phyloP scores from a whole-genome alignment of 2,888 invertebrate species.

The Dichetophora obliterata region DNA sequence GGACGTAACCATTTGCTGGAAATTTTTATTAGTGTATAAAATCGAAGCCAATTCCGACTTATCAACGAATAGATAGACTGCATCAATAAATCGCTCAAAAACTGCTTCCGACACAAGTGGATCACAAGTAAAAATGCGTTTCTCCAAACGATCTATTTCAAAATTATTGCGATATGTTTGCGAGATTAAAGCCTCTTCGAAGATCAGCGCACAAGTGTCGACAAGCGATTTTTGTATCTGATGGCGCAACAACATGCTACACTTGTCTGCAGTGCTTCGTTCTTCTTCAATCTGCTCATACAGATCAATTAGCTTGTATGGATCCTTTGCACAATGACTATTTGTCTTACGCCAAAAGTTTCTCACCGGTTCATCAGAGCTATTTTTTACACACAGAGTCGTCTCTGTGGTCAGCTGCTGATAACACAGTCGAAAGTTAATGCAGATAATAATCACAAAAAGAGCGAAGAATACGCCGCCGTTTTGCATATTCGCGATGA shows the following conservation, averaged over 20 bases:
- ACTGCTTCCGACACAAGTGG: conserved; percentile 35
- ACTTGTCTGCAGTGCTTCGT: conserved; percentile 35
- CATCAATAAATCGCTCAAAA: conserved; percentile 42
- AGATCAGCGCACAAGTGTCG: conserved; percentile 20
- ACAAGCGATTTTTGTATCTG: conserved; percentile 45
- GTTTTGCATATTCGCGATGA: background rate
- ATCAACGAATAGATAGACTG: conserved; percentile 42
- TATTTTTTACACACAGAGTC: conserved; percentile 39
- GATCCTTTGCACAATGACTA: conserved; percentile 40
- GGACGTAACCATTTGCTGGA: conserved; percentile 4
- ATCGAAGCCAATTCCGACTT: conserved; percentile 18
- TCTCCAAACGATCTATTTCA: conserved; percentile 33
- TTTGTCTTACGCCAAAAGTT: conserved; percentile 44
- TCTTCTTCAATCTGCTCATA: conserved; percentile 28
- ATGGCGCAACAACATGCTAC: conserved; percentile 38
- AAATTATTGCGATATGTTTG: background rate
- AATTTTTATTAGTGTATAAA: background rate
- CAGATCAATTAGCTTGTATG: conserved; percentile 38
- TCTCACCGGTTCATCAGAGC: conserved; percentile 36
- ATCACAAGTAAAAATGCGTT: conserved; percentile 33
- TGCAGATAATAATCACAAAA: too few species aligned
- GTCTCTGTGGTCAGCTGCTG: conserved; percentile 34
- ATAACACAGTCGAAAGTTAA: background rate
- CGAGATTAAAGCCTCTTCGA: conserved; percentile 44
- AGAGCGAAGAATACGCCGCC: background rate